Evolutionary conservation across 2,888 invertebrate genomes (phyloP), one percentile per base, ranked within the genome.

Genomic region (Melinaea menophilus): DNA sequence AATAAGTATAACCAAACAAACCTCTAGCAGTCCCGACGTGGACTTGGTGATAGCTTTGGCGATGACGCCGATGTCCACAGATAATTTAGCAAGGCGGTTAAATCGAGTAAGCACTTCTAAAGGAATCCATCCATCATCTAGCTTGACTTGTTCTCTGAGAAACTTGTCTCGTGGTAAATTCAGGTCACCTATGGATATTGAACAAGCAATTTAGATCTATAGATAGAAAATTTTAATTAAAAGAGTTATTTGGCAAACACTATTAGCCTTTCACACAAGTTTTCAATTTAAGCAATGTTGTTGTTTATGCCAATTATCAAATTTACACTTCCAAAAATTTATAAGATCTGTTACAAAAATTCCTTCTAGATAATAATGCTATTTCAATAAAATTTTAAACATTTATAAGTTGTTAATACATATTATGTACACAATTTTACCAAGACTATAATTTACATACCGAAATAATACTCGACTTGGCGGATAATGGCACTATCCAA

Each of bases 161-260:
- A 99, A 99, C 84, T 96, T 98, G 82, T 99, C 99, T 65, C 95
- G 93, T 0, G 95, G 94, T 59, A 99, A 91, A 86, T 99, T 99
- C 4, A 95, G 92, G 83, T 99, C 97, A 58, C 99, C 98, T 91
- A 78, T 2, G 67, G 9, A 51, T 31, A n/a, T 48, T n/a, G 48
- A 48, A 3, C 22, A 13, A 7, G 5, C 5, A 12, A 47, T n/a
- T 48, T 1, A 13, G 22, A 2, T 48, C 12, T 13, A n/a, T 46
- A 46, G n/a, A 46, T 11, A 12, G n/a, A n/a, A n/a, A n/a, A 46
- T 5, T n/a, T 46, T 11, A 46, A n/a, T 46, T 4, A 4, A 46
- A n/a, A 46, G 11, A 3, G 12, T 46, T n/a, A 3, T 1, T 46
- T 46, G 1, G 11, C n/a, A 12, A n/a, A n/a, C n/a, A 46, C 12